Evolutionary conservation across 37 sponge, comb jelly and placozoan species (phyloP).

Genomic region (Mnemiopsis leidyi): DNA sequence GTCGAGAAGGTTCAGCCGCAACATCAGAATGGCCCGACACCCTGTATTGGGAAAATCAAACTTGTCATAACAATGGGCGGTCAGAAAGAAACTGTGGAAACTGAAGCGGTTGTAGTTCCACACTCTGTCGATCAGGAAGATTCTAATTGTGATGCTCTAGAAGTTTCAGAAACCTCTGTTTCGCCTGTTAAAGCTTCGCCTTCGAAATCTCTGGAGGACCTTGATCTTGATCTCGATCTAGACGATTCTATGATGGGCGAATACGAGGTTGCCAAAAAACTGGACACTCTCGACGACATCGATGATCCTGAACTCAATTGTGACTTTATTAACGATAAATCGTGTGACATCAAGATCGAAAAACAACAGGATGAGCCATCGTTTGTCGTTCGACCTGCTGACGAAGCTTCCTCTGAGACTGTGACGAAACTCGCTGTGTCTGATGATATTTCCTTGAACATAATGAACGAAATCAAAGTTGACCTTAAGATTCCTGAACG

Average conservation of each 20-base stretch:
- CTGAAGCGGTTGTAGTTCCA: background rate
- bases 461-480: slow-evolving; percentile 32
- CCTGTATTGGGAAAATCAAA: background rate
- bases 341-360: background rate
- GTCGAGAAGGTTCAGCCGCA: background rate
- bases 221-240: background rate
- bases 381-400: background rate
- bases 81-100: background rate
- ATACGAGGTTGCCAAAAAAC: background rate
- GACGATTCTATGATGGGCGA: background rate
- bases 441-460: slow-evolving; percentile 20
- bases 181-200: background rate
- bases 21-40: background rate
- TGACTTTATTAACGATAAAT: slow-evolving; percentile 9
- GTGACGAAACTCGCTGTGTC: slow-evolving; percentile 29
- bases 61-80: background rate
- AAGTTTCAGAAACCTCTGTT: background rate
- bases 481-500: background rate
- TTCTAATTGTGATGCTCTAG: background rate
- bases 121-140: background rate
- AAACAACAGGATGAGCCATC: background rate
- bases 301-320: slow-evolving; percentile 36
- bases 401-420: background rate
- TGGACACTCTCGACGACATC: background rate
- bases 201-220: background rate